phyloP scores from a whole-genome alignment of 2,113 vertebrate genomes.

The Columbina picui region DNA sequence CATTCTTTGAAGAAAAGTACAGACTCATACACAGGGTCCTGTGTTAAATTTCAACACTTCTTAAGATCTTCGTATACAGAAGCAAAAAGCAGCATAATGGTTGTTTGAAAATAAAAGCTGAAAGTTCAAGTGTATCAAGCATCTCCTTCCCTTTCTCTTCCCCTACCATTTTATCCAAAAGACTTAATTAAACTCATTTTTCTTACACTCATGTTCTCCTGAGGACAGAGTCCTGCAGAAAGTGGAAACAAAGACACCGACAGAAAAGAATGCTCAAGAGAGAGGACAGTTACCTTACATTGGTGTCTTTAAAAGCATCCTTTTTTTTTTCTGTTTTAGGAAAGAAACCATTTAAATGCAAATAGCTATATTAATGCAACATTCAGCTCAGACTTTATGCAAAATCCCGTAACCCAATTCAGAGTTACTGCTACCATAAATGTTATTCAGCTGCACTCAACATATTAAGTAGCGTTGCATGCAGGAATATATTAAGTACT shows the following conservation, averaged over 20 bases:
- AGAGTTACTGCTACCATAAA: slow-evolving; percentile 1
- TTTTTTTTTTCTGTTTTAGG: background rate
- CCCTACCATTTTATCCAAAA: background rate
- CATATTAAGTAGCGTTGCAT: background rate
- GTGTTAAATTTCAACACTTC: background rate
- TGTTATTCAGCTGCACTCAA: background rate
- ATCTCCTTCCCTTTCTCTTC: background rate
- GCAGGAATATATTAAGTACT: background rate
- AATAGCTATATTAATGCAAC: background rate
- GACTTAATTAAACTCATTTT: background rate
- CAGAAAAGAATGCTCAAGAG: background rate
- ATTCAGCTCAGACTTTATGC: background rate
- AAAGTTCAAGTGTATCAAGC: background rate
- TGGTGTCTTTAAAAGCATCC: background rate
- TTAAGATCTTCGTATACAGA: background rate
- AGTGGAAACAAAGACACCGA: background rate
- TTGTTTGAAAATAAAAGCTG: background rate
- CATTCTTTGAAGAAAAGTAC: background rate
- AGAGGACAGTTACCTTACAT: background rate
- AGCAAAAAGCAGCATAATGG: background rate
- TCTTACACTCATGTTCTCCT: background rate
- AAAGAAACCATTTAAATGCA: slow-evolving; percentile 1
- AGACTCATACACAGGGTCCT: background rate
- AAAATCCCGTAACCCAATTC: background rate
- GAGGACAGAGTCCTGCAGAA: background rate